Conservation (phyloP, 2,113 vertebrate genomes). For the Coracopsis vasa region DNA sequence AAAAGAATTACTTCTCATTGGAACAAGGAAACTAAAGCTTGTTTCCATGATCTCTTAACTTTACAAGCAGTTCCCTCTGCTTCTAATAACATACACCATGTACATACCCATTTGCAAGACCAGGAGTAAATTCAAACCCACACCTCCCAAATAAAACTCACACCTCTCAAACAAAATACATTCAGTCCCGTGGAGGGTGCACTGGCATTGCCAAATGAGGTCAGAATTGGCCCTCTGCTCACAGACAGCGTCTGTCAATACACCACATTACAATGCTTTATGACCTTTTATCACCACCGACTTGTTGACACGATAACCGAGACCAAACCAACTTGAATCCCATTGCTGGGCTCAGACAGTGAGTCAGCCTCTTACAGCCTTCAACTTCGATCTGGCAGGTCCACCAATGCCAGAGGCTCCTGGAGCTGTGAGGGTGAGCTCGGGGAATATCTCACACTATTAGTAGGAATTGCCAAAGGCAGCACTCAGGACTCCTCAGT, state of each 20-base stretch:
- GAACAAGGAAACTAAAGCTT: neutral
- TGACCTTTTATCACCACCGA: constrained; percentile 43
- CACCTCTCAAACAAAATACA: neutral
- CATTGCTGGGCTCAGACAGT: constrained; percentile 20
- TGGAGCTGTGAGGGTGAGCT: neutral
- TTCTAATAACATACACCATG: fast-evolving
- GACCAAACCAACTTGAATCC: constrained; percentile 56
- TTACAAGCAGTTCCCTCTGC: neutral
- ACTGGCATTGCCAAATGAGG: fast-evolving
- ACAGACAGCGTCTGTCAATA: neutral
- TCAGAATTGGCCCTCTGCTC: neutral
- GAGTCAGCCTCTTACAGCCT: constrained; percentile 34
- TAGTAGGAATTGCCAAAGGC: neutral
- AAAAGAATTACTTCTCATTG: neutral
- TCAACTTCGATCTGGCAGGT: neutral
- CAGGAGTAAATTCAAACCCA: neutral
- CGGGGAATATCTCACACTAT: fast-evolving
- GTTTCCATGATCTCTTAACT: neutral
- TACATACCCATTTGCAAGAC: neutral
- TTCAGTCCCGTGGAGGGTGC: fast-evolving
- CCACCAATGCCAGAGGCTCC: fast-evolving
- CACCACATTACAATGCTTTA: constrained; percentile 33
- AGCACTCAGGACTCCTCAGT: neutral
- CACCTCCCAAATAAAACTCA: neutral
- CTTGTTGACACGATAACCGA: constrained; percentile 55